Evolutionary conservation across 1,140 invertebrate genomes (phyloP).

Genomic region (Drosophila cardini): DNA sequence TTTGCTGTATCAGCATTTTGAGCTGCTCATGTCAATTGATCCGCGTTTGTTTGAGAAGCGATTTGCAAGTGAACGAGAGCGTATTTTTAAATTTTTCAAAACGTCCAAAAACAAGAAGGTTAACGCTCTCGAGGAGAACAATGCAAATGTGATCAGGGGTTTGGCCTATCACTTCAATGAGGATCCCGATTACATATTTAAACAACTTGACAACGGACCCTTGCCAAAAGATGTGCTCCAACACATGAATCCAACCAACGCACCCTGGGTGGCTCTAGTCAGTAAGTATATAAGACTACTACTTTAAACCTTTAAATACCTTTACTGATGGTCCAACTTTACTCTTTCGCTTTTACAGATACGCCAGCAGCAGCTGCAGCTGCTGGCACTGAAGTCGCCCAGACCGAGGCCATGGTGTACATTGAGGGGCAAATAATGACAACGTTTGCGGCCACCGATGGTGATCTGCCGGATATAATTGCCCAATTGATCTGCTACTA

Average conservation of each 20-base stretch:
- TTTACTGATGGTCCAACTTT: background rate
- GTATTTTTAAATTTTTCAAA: constrained; percentile 71
- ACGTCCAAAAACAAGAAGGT: constrained; percentile 73
- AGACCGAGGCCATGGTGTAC: constrained; percentile 67
- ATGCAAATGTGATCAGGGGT: constrained; percentile 67
- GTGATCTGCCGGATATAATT: constrained; percentile 68
- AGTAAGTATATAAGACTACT: constrained; percentile 47
- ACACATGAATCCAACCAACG: constrained; percentile 70
- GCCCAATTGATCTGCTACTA: constrained; percentile 77
- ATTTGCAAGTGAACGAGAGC: constrained; percentile 58
- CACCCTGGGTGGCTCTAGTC: constrained; percentile 78
- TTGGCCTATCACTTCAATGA: constrained; percentile 74
- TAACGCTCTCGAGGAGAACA: constrained; percentile 57
- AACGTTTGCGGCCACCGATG: constrained; percentile 55
- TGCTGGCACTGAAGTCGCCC: constrained; percentile 33
- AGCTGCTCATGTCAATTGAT: constrained; percentile 76
- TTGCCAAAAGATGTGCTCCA: constrained; percentile 63
- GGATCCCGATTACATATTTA: constrained; percentile 74
- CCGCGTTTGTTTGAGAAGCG: constrained; percentile 61
- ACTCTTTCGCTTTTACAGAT: constrained; percentile 34
- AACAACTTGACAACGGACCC: constrained; percentile 60
- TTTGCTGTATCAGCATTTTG: constrained; percentile 69
- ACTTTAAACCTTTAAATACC: too few species aligned
- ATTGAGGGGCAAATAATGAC: constrained; percentile 73
- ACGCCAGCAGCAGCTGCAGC: constrained; percentile 24